These are phyloP conservation scores for Mythimna vitellina DNA, from an alignment of 2,888 invertebrate genomes.

Conservation along the genomic window DNA sequence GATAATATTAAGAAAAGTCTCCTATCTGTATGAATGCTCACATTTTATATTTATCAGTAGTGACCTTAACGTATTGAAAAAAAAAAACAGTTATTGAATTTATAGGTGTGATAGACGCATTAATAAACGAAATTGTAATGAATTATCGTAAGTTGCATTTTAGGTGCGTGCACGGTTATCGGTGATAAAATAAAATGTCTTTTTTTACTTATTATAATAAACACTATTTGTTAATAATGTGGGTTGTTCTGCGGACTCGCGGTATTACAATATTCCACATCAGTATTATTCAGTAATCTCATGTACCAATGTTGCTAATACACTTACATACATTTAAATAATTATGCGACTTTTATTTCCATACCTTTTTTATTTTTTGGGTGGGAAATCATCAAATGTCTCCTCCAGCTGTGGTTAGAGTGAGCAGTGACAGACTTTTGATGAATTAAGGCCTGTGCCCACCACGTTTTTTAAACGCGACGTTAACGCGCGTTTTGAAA, in stretches of 20 bases:
- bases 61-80: conserved; percentile 76
- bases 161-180: conserved; percentile 85
- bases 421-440: too few species aligned
- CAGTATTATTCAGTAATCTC: conserved; percentile 90
- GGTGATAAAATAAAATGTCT: conserved; percentile 74
- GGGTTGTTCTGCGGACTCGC: conserved; percentile 77
- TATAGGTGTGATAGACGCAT: conserved; percentile 86
- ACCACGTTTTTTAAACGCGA: too few species aligned
- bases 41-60: conserved; percentile 88
- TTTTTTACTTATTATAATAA: conserved; percentile 82
- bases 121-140: conserved; percentile 78
- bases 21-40: conserved; percentile 89
- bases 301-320: conserved; percentile 91
- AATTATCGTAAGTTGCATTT: conserved; percentile 76
- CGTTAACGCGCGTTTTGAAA: too few species aligned
- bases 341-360: conserved; percentile 68
- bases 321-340: conserved; percentile 90
- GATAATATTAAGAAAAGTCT: conserved; percentile 76
- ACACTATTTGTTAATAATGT: conserved; percentile 80
- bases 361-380: neutral
- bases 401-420: too few species aligned
- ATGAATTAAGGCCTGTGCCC: too few species aligned
- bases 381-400: too few species aligned
- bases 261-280: conserved; percentile 82
- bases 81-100: conserved; percentile 86